Percentiles rank a stretch among this genome's conserved stretches.
Evolutionary conservation across 2,113 vertebrate genomes (phyloP).

Genomic region (Eupsittula cactorum): DNA sequence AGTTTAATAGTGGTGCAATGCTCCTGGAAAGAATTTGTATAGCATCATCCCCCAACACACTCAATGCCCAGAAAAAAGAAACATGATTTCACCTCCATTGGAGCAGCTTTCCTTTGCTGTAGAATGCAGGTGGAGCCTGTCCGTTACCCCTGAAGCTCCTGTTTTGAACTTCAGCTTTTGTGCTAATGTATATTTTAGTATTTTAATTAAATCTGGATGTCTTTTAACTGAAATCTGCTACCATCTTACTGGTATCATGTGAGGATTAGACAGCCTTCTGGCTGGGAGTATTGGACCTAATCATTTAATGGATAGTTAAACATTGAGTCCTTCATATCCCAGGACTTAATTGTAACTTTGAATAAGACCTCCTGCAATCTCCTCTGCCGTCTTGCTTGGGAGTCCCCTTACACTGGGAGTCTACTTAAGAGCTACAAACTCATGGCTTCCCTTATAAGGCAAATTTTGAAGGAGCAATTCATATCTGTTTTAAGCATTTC

Average conservation of each 20-base stretch:
- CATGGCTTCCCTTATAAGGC: neutral
- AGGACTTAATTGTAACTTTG: neutral
- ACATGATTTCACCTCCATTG: neutral
- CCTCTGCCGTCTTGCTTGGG: neutral
- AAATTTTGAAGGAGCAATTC: neutral
- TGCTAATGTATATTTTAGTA: neutral
- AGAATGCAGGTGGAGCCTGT: neutral
- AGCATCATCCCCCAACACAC: rapidly evolving
- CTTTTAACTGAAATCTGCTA: neutral
- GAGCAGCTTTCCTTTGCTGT: neutral
- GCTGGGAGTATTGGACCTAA: neutral
- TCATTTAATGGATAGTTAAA: neutral
- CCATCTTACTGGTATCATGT: neutral
- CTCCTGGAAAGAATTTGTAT: neutral
- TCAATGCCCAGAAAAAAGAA: neutral
- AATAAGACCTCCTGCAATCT: neutral
- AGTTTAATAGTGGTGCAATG: neutral
- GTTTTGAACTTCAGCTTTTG: neutral
- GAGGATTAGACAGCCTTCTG: neutral
- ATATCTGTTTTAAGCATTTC: neutral
- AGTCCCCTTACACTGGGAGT: neutral
- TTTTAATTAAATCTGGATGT: neutral
- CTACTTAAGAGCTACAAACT: neutral
- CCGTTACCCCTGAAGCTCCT: neutral
- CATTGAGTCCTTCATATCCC: neutral